These are phyloP conservation scores for Crax fasciolata DNA, from an alignment of 2,797 vertebrate species.

Conservation along the genomic window DNA sequence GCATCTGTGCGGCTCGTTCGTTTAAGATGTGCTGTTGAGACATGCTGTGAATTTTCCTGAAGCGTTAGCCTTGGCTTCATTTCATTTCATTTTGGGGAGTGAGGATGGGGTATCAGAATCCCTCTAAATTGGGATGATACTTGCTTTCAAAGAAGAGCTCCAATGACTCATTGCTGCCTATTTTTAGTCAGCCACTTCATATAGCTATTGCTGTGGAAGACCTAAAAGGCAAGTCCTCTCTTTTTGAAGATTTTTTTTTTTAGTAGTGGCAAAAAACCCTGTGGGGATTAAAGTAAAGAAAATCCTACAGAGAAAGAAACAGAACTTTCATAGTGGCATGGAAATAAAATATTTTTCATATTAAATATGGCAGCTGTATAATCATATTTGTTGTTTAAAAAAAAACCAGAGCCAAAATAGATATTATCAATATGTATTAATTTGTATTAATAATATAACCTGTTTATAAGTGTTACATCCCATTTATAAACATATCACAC, in stretches of 20 bases:
- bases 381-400: neutral
- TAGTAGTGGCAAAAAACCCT: slow-evolving; percentile 27
- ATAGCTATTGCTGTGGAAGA: neutral
- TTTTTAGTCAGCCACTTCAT: neutral
- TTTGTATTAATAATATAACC: neutral
- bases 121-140: neutral
- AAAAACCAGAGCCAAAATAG: neutral
- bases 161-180: neutral
- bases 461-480: neutral
- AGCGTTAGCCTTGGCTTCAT: neutral
- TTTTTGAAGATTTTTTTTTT: neutral
- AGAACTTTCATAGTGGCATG: neutral
- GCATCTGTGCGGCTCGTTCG: neutral
- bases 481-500: neutral
- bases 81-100: neutral
- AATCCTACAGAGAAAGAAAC: neutral
- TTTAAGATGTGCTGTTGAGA: neutral
- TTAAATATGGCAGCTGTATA: neutral
- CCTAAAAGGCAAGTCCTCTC: neutral
- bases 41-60: neutral
- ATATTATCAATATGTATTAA: neutral
- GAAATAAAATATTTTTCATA: neutral
- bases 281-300: neutral
- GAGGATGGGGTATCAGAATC: neutral
- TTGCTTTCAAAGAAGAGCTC: slow-evolving; percentile 17